phyloP scores from a whole-genome alignment of 2,113 vertebrate species.

The Stercorarius parasiticus region DNA sequence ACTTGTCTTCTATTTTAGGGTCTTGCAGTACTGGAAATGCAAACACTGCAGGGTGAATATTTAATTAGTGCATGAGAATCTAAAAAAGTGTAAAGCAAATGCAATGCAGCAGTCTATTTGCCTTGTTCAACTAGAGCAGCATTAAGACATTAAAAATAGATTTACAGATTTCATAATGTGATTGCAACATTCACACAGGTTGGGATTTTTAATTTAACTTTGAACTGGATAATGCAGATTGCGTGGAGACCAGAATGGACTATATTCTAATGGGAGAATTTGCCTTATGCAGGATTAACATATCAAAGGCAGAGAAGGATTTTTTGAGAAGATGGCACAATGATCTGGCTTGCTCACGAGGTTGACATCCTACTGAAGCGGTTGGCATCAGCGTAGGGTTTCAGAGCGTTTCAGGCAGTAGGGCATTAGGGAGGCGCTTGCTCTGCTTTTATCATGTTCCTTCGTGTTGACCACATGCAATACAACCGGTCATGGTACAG shows the following conservation, averaged over 20 bases:
- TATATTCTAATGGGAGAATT: conserved; percentile 59
- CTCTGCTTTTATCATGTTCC: not conserved
- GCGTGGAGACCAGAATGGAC: conserved; percentile 46
- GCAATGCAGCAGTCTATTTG: not conserved
- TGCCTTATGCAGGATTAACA: conserved; percentile 45
- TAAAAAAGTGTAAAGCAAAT: conserved; percentile 31
- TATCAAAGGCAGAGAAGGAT: conserved; percentile 50
- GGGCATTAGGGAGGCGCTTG: not conserved
- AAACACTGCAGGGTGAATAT: conserved; percentile 41
- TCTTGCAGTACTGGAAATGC: conserved; percentile 60
- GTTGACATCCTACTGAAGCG: not conserved
- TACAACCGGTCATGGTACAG: not conserved
- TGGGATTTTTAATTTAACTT: conserved; percentile 63
- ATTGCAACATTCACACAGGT: conserved; percentile 66
- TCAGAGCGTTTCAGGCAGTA: not conserved
- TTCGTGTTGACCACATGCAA: not conserved
- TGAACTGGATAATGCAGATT: conserved; percentile 60
- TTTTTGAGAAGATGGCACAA: conserved; percentile 45
- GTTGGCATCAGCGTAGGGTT: not conserved
- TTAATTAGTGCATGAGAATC: conserved; percentile 52
- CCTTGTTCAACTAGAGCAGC: conserved; percentile 15
- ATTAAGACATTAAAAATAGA: conserved; percentile 60
- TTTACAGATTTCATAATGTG: conserved; percentile 60
- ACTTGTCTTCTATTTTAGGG: conserved; percentile 55
- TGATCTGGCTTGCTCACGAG: not conserved